phyloP scores from a whole-genome alignment of 2,888 invertebrate species.

The Stramonita haemastoma region DNA sequence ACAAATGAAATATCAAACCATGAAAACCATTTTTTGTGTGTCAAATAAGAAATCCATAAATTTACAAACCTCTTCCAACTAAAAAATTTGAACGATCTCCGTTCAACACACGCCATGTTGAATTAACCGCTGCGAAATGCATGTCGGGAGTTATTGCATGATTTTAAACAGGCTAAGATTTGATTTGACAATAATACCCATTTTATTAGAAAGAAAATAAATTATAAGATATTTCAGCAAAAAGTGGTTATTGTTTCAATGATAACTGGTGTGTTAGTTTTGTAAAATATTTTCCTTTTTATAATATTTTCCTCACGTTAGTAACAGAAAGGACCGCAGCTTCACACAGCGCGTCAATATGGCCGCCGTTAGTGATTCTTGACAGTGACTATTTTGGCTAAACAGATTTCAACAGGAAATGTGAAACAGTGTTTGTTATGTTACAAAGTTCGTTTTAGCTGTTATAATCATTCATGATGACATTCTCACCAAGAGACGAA shows the following conservation, averaged over 20 bases:
- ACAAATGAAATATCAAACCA: no score
- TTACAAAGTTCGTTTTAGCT: neutral
- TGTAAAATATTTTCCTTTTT: neutral
- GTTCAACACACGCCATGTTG: constrained; percentile 32
- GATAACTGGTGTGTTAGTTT: neutral
- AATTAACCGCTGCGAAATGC: constrained; percentile 40
- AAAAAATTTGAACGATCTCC: constrained; percentile 7
- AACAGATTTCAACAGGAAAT: neutral
- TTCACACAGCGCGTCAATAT: constrained; percentile 35
- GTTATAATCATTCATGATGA: constrained; percentile 40
- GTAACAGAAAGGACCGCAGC: constrained; percentile 33
- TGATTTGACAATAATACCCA: neutral
- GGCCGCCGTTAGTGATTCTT: constrained; percentile 33
- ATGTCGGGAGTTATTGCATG: constrained; percentile 31
- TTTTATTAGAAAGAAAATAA: neutral
- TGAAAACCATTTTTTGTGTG: no score
- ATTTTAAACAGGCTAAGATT: neutral
- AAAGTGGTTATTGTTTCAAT: neutral
- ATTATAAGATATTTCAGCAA: neutral
- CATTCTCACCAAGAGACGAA: constrained; percentile 47
- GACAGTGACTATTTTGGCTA: neutral
- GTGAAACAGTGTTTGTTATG: neutral
- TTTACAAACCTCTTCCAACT: neutral
- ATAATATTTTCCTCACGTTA: constrained; percentile 21
- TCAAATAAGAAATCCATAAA: no score